These are phyloP conservation scores for Stegana nigrithorax DNA, from an alignment of 2,888 invertebrate genomes.

Conservation along the genomic window DNA sequence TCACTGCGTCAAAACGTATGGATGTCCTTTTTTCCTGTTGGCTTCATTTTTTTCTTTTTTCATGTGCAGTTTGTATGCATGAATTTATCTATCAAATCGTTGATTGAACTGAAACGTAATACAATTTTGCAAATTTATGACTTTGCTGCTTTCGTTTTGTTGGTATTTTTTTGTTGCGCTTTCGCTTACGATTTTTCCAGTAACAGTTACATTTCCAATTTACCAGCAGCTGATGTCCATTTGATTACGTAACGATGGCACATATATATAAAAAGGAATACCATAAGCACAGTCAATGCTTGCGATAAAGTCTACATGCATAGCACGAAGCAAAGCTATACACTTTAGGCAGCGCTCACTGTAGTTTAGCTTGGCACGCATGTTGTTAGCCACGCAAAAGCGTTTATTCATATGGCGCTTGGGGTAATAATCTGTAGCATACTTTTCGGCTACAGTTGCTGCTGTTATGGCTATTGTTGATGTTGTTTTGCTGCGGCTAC, in stretches of 20 bases:
- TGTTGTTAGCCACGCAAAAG: not conserved
- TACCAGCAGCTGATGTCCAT: conserved; percentile 42
- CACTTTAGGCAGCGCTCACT: not conserved
- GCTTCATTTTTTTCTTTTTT: not conserved
- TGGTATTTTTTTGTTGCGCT: not conserved
- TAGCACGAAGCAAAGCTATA: not conserved
- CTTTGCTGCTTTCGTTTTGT: conserved; percentile 1
- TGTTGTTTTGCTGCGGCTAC: conserved; percentile 26
- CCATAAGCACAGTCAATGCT: not conserved
- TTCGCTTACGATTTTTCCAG: not conserved
- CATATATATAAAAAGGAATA: not conserved
- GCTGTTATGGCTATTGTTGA: too few relatives aligned
- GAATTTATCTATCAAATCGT: conserved; percentile 21
- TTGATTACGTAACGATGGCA: conserved; percentile 43
- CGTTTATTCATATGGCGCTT: too few relatives aligned
- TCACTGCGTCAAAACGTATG: not conserved
- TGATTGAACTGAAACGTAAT: conserved; percentile 29
- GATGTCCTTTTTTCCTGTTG: not conserved
- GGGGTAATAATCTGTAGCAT: conserved; percentile 21
- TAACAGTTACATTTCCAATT: conserved; percentile 22
- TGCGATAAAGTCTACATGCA: conserved; percentile 19
- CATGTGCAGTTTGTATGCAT: too few relatives aligned
- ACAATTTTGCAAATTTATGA: conserved; percentile 21
- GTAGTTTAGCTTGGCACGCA: conserved; percentile 4
- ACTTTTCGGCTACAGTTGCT: conserved; percentile 26